These are phyloP conservation scores for Pampus argenteus DNA, from an alignment of 2,797 vertebrate genomes.

Conservation along the genomic window DNA sequence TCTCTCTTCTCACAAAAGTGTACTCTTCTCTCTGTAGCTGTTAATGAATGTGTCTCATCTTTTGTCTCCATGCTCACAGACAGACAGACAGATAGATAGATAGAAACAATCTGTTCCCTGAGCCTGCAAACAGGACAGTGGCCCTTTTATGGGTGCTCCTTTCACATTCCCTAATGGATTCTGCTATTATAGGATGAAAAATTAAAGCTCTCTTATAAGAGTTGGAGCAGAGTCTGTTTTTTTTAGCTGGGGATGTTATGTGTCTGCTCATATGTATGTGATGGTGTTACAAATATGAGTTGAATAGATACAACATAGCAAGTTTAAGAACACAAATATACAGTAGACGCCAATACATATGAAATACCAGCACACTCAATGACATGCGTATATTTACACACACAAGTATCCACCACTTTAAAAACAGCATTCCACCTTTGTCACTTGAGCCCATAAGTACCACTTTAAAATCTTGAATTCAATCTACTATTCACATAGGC, in stretches of 20 bases:
- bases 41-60: constrained; percentile 26
- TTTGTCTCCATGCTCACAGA: constrained; percentile 31
- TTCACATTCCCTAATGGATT: constrained; percentile 58
- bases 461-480: not conserved
- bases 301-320: not conserved
- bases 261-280: constrained; percentile 4
- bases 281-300: constrained; percentile 3
- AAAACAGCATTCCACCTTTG: not conserved
- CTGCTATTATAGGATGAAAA: constrained; percentile 45
- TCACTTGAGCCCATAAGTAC: not conserved
- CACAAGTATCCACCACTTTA: not conserved
- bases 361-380: not conserved
- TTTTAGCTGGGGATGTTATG: constrained; percentile 19
- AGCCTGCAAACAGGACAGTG: constrained; percentile 47
- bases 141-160: constrained; percentile 50
- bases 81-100: constrained; percentile 25
- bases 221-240: constrained; percentile 8
- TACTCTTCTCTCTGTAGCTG: constrained; percentile 9
- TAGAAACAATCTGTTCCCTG: constrained; percentile 48
- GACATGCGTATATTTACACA: not conserved
- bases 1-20: constrained; percentile 16
- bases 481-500: not conserved
- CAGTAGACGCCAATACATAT: not conserved
- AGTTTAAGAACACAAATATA: not conserved
- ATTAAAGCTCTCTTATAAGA: constrained; percentile 37